Percentiles rank a stretch among this genome's conserved stretches.
Evolutionary conservation across 2,888 invertebrate genomes (phyloP).

Genomic region (Amaurobius ferox): DNA sequence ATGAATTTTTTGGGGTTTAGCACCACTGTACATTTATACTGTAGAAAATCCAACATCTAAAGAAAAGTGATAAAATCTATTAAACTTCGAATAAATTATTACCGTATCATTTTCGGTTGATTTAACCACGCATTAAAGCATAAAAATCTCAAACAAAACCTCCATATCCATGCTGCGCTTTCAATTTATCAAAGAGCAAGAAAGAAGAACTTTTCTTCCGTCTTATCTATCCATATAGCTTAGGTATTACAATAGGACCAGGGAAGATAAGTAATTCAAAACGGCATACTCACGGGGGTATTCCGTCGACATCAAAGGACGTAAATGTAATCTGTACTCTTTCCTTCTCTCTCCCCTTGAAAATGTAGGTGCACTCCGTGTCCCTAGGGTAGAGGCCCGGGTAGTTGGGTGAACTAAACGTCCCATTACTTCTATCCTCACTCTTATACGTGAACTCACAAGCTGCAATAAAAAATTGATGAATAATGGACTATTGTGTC

Average conservation of each 20-base stretch:
- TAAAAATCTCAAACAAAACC: neutral
- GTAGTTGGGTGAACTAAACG: conserved; percentile 91
- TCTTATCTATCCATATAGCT: neutral
- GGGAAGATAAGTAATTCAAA: conserved; percentile 1
- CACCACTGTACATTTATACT: no score
- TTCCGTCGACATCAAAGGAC: conserved; percentile 95
- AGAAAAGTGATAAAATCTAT: no score
- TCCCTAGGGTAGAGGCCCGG: conserved; percentile 81
- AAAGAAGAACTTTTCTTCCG: neutral
- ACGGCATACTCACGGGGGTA: conserved; percentile 86
- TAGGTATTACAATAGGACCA: neutral
- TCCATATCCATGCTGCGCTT: neutral
- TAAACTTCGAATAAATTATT: no score
- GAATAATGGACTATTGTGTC: neutral
- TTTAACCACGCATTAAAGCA: neutral
- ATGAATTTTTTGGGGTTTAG: no score
- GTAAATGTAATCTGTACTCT: conserved; percentile 83
- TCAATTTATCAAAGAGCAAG: neutral
- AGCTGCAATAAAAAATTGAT: conserved; percentile 75
- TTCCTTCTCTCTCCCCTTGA: conserved; percentile 77
- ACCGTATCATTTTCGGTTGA: neutral
- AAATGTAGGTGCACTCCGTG: conserved; percentile 77
- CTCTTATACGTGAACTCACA: conserved; percentile 93
- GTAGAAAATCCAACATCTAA: no score
- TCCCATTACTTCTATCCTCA: conserved; percentile 85